These are phyloP conservation scores for Mesembrinibis cayennensis DNA, from an alignment of 2,113 vertebrate species.

Conservation along the genomic window DNA sequence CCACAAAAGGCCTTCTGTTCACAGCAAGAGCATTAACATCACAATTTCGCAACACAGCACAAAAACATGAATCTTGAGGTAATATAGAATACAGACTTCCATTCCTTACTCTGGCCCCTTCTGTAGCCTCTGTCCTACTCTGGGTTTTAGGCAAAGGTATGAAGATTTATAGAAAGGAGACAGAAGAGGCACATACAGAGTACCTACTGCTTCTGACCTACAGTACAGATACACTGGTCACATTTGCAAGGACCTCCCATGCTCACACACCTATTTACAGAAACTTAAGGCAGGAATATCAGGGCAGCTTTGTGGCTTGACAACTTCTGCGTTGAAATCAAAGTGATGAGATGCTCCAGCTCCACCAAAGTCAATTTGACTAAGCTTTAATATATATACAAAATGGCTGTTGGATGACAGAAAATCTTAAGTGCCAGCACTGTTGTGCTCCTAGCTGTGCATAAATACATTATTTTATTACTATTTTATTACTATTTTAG, in stretches of 20 bases:
- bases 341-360: neutral
- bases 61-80: neutral
- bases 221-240: neutral
- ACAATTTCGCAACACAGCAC: neutral
- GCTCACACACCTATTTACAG: neutral
- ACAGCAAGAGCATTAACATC: neutral
- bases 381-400: neutral
- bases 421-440: neutral
- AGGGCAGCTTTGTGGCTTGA: neutral
- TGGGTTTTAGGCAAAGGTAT: neutral
- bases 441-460: neutral
- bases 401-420: neutral
- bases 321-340: neutral
- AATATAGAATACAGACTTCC: neutral
- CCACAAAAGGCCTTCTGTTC: neutral
- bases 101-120: neutral
- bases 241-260: neutral
- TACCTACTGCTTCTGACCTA: neutral
- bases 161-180: neutral
- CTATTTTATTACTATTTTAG: neutral
- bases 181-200: neutral
- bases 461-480: neutral
- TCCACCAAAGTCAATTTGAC: neutral
- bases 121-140: neutral
- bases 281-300: neutral